These are phyloP conservation scores for Suncus etruscus DNA, from an alignment of 2,113 vertebrate genomes.

Conservation along the genomic window DNA sequence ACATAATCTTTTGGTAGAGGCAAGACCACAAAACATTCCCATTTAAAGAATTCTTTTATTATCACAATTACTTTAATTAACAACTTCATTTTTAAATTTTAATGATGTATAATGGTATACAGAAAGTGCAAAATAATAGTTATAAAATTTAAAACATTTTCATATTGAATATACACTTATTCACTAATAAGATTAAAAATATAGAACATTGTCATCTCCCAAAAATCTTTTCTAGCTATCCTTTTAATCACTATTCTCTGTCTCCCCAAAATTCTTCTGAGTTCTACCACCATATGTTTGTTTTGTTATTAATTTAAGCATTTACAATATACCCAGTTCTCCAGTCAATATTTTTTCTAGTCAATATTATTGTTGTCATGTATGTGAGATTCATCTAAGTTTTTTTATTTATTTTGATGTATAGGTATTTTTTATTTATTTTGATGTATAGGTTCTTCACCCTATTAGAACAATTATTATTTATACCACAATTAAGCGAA, in stretches of 20 bases:
- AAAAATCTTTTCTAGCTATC: background rate
- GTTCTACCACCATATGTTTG: background rate
- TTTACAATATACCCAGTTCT: background rate
- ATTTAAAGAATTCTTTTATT: too few relatives aligned
- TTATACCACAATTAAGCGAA: background rate
- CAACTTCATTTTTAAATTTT: conserved; percentile 18
- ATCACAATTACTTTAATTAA: too few relatives aligned
- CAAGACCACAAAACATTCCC: too few relatives aligned
- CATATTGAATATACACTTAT: background rate
- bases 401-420: background rate
- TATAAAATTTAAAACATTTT: background rate
- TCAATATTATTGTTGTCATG: background rate
- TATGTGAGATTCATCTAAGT: background rate
- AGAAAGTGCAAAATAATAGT: background rate
- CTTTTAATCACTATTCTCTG: background rate
- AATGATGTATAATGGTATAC: background rate
- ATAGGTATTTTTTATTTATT: conserved; percentile 11
- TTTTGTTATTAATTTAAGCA: background rate
- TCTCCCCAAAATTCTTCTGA: background rate
- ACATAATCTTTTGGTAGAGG: too few relatives aligned
- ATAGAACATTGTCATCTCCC: background rate
- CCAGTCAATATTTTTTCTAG: background rate
- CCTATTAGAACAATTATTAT: background rate
- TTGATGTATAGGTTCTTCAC: background rate
- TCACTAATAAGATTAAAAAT: background rate